Conservation (phyloP, 30 jellyfish, hydroid and myxozoan species). For the Pelagia noctiluca region DNA sequence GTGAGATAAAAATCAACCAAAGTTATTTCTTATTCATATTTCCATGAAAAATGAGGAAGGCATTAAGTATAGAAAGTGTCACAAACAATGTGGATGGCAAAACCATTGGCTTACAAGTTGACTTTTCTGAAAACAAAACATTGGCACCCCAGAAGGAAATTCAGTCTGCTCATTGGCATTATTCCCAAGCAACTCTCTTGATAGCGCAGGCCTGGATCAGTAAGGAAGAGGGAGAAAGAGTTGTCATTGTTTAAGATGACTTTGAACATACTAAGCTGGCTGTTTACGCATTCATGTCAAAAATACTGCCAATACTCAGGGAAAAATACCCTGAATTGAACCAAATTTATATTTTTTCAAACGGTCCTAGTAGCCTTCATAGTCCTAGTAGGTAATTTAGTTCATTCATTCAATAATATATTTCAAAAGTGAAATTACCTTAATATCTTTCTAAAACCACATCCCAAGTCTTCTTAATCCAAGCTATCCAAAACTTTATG, state of each 20-base stretch:
- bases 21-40: conserved; percentile 38
- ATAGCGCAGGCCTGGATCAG: conserved; percentile 75
- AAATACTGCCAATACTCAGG: conserved; percentile 27
- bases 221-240: conserved; percentile 50
- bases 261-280: conserved; percentile 58
- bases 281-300: conserved; percentile 59
- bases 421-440: too few relatives aligned
- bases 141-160: conserved; percentile 70
- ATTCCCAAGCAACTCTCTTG: conserved; percentile 57
- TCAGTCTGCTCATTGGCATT: conserved; percentile 80
- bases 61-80: conserved; percentile 22
- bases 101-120: conserved; percentile 55
- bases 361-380: too few relatives aligned
- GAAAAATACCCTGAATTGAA: conserved; percentile 29
- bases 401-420: too few relatives aligned
- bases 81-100: conserved; percentile 59
- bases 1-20: conserved; percentile 23
- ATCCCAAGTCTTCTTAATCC: too few relatives aligned
- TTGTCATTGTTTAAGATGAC: conserved; percentile 54
- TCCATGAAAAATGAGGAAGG: conserved; percentile 57
- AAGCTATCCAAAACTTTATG: too few relatives aligned
- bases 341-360: conserved; percentile 46
- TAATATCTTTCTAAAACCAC: too few relatives aligned
- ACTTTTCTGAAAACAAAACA: conserved; percentile 61
- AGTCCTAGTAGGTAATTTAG: too few relatives aligned